These are phyloP conservation scores for Bradypodion pumilum DNA, from an alignment of 2,797 vertebrate genomes.

Conservation along the genomic window DNA sequence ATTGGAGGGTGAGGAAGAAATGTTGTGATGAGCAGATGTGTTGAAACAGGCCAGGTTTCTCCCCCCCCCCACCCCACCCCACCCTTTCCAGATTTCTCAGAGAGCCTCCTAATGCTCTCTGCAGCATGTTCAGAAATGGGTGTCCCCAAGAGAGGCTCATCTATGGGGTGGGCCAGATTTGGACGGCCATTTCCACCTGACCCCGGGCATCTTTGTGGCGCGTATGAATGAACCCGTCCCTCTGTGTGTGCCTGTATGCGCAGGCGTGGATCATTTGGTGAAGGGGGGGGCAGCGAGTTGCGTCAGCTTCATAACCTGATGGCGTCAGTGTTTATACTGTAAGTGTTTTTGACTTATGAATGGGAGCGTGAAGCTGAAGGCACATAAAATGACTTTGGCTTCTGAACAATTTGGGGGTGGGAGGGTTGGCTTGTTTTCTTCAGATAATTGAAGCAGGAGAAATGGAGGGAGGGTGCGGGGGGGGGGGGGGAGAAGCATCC, in stretches of 20 bases:
- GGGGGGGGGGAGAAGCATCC: too few species aligned
- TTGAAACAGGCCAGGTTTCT: too few species aligned
- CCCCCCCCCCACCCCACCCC: too few species aligned
- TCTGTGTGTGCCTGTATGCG: not conserved
- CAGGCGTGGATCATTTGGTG: not conserved
- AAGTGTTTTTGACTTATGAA: conserved; percentile 20
- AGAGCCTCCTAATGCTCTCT: too few species aligned
- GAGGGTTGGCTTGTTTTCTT: not conserved
- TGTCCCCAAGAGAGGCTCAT: too few species aligned
- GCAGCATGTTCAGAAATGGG: too few species aligned
- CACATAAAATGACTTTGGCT: not conserved
- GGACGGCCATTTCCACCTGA: too few species aligned
- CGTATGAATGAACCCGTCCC: not conserved
- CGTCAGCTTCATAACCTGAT: conserved; percentile 16
- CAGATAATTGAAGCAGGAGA: not conserved
- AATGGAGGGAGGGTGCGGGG: too few species aligned
- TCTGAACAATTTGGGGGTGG: too few species aligned
- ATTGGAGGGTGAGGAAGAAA: too few species aligned
- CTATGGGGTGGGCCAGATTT: not conserved
- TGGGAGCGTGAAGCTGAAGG: not conserved
- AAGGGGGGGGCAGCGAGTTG: not conserved
- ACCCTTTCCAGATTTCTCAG: too few species aligned
- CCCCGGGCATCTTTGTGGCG: not conserved
- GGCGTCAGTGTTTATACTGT: conserved; percentile 21
- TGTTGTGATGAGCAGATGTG: too few species aligned